Base-by-base conservation (phyloP, 1,140 invertebrate species). In the Hesperophylax magnus region DNA sequence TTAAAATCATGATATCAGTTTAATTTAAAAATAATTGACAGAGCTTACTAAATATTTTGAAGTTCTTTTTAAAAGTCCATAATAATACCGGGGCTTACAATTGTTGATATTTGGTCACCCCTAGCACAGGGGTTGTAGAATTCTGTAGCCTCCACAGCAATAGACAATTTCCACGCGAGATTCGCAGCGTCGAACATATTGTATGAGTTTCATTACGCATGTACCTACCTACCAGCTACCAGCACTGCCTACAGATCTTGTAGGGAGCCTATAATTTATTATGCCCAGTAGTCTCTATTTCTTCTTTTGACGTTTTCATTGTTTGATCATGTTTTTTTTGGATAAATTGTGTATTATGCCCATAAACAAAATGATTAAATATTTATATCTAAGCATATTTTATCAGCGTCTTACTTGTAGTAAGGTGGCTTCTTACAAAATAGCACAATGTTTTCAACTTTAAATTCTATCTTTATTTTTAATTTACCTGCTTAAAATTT, bases 121-220 rank as follows among this genome's bases (percentile, higher is more conserved):
- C 24, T 18, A 22, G 11, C 4, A 61, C 11, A 24, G 58, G 58
- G n/a, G 58, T 22, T 24, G 58, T 18, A 24, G 20, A 22, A 9
- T 61, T 61, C 0, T 15, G 24, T n/a, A 61, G 58, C 17, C 58
- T 61, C 18, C 18, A 61, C n/a, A 22, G 18, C 39, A 47, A 61
- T 47, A 47, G 39, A 47, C 39, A 47, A 22, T 22, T 65, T 65
- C 27, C 63, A 65, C 22, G 27, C 63, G 22, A 65, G n/a, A 65
- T 58, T 65, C 63, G 63, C 27, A 71, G 67, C 67, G 9, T n/a
- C 6, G 78, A 79, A 52, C 78, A 79, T 79, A 79, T 79, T 79
- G 76, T 67, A 65, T 67, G 67, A 22, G 53, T 71, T 79, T 71
- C 65, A 79, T 79, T 79, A 79, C 65, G 31, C 24, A 71, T 79